Evolutionary conservation across 2,113 vertebrate genomes (phyloP).

Genomic region (Crypturellus undulatus): DNA sequence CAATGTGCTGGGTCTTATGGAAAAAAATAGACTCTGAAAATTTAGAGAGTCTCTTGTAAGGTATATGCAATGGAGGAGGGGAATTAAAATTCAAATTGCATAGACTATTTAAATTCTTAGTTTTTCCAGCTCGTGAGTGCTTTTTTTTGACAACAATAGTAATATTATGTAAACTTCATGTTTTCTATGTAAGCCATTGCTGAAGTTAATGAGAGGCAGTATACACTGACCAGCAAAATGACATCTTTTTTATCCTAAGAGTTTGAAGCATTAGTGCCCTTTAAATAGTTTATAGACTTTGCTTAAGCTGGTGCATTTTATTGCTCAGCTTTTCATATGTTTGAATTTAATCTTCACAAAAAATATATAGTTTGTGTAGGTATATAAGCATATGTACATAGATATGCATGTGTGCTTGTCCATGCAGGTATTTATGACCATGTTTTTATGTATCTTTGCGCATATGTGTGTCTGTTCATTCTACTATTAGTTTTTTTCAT

Average conservation of each 20-base stretch:
- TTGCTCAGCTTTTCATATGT: conserved; percentile 1
- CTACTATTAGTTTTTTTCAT: not conserved
- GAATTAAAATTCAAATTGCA: not conserved
- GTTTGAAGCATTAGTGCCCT: conserved; percentile 10
- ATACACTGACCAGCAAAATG: conserved; percentile 18
- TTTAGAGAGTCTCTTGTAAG: not conserved
- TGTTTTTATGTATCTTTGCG: not conserved
- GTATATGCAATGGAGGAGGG: not conserved
- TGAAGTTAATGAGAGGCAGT: conserved; percentile 21
- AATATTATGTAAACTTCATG: not conserved
- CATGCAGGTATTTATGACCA: not conserved
- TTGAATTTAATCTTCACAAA: not conserved
- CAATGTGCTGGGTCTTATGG: not conserved
- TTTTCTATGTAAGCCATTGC: not conserved
- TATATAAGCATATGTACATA: not conserved
- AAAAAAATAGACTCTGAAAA: not conserved
- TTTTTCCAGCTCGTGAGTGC: not conserved
- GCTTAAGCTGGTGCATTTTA: not conserved
- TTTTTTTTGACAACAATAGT: not conserved
- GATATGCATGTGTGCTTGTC: not conserved
- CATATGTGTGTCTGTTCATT: not conserved
- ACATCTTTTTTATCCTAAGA: not conserved
- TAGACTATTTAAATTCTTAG: not conserved
- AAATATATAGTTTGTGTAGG: not conserved
- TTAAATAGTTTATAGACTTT: conserved; percentile 42